Evolutionary conservation across 2,113 vertebrate species (phyloP).

Genomic region (Sander vitreus): DNA sequence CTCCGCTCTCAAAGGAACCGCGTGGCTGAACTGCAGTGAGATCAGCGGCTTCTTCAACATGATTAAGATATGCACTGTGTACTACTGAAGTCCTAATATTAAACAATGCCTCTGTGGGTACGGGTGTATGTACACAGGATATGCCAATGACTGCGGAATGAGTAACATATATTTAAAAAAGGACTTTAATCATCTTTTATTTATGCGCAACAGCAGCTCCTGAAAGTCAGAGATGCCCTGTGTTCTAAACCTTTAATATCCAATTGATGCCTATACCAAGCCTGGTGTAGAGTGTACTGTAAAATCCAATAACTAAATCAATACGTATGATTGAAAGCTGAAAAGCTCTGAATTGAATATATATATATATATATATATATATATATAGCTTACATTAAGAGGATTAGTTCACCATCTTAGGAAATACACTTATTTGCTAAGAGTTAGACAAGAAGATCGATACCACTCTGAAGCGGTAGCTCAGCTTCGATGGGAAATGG

Average conservation of each 20-base stretch:
- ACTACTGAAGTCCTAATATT: slow-evolving; percentile 24
- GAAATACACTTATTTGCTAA: too few species aligned
- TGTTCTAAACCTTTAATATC: neutral
- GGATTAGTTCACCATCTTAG: too few species aligned
- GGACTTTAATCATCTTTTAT: slow-evolving; percentile 9
- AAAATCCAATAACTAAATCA: neutral
- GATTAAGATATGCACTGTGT: slow-evolving; percentile 31
- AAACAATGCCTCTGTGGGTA: slow-evolving; percentile 4
- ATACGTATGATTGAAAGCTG: neutral
- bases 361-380: too few species aligned
- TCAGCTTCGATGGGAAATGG: too few species aligned
- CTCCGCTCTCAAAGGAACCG: slow-evolving; percentile 33
- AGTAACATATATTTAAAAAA: neutral
- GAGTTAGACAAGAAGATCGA: too few species aligned
- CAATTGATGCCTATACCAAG: neutral
- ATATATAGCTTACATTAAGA: too few species aligned
- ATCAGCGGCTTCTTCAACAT: slow-evolving; percentile 32
- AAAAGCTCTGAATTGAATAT: too few species aligned
- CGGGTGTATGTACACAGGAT: neutral
- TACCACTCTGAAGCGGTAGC: too few species aligned
- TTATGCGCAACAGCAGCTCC: neutral
- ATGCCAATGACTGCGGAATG: neutral
- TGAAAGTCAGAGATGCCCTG: neutral
- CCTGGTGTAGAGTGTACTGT: neutral
- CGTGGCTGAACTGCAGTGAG: slow-evolving; percentile 12